These are phyloP conservation scores for Drosophila suboccidentalis DNA, from an alignment of 2,888 invertebrate genomes.

Conservation along the genomic window DNA sequence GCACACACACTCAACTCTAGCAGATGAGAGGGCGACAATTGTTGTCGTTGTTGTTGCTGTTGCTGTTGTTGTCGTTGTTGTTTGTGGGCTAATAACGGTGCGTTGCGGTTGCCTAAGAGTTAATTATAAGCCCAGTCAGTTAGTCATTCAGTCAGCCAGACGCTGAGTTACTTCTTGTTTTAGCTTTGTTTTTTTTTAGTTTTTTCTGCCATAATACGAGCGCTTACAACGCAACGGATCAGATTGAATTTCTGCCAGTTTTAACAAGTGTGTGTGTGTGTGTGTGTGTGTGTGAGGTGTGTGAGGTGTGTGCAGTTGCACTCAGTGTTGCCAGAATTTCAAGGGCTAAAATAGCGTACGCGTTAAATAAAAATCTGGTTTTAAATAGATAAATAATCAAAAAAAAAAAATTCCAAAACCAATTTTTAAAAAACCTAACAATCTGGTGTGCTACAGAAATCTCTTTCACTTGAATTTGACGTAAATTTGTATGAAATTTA, in stretches of 20 bases:
- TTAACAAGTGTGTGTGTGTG: slow-evolving; percentile 8
- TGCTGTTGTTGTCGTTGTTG: not conserved
- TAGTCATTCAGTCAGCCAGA: slow-evolving; percentile 38
- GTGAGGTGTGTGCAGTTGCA: slow-evolving; percentile 6
- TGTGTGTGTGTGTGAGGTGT: slow-evolving; percentile 14
- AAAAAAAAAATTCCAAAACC: not conserved
- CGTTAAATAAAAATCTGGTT: not conserved
- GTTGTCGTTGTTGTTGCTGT: slow-evolving; percentile 10
- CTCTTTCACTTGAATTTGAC: too few species aligned
- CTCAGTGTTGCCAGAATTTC: not conserved
- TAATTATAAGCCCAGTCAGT: slow-evolving; percentile 76
- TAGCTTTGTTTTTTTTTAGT: not conserved
- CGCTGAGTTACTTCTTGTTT: slow-evolving; percentile 38
- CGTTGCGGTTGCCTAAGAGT: slow-evolving; percentile 76
- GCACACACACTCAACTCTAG: slow-evolving; percentile 36
- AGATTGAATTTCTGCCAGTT: slow-evolving; percentile 74
- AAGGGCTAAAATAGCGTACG: not conserved
- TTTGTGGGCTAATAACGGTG: slow-evolving; percentile 68
- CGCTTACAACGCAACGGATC: slow-evolving; percentile 57
- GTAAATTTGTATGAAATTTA: too few species aligned
- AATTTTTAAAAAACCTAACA: too few species aligned
- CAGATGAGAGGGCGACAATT: slow-evolving; percentile 22
- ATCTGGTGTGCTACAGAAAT: too few species aligned
- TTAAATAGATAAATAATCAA: not conserved
- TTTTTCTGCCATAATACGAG: slow-evolving; percentile 52